Evolutionary conservation across 2,888 invertebrate genomes (phyloP).

Genomic region (Cancer borealis): DNA sequence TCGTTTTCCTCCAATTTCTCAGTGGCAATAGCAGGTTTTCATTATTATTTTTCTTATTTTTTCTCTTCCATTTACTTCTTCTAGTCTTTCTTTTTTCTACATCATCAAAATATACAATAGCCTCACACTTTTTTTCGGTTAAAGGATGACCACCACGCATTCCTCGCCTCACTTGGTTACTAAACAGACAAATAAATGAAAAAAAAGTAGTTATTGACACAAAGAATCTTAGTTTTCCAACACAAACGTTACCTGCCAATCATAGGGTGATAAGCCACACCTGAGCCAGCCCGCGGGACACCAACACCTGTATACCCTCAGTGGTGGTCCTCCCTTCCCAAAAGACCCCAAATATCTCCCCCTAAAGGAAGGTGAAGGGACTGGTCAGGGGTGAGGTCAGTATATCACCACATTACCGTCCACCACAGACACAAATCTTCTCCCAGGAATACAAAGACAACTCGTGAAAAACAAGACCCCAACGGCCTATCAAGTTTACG

Average conservation of each 20-base stretch:
- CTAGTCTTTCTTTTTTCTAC: neutral
- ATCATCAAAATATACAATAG: neutral
- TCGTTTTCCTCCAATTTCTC: neutral
- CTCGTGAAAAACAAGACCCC: conserved; percentile 21
- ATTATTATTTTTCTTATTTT: neutral
- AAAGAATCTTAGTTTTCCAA: neutral
- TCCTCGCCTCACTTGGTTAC: neutral
- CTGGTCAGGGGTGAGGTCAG: neutral
- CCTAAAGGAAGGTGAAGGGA: neutral
- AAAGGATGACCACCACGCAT: neutral
- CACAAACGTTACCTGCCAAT: conserved; percentile 28
- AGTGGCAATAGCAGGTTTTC: neutral
- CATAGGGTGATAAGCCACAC: conserved; percentile 15
- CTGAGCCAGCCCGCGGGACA: neutral
- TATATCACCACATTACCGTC: neutral
- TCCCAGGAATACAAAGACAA: neutral
- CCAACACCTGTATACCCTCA: conserved; percentile 8
- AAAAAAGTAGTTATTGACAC: neutral
- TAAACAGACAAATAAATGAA: neutral
- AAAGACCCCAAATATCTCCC: neutral
- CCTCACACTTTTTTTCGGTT: neutral
- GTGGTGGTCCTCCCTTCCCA: neutral
- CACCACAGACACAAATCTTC: neutral
- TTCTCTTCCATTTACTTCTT: neutral
- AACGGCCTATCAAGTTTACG: neutral